Base-by-base conservation (phyloP, 2,888 invertebrate species). In the Drosophila borealis region DNA sequence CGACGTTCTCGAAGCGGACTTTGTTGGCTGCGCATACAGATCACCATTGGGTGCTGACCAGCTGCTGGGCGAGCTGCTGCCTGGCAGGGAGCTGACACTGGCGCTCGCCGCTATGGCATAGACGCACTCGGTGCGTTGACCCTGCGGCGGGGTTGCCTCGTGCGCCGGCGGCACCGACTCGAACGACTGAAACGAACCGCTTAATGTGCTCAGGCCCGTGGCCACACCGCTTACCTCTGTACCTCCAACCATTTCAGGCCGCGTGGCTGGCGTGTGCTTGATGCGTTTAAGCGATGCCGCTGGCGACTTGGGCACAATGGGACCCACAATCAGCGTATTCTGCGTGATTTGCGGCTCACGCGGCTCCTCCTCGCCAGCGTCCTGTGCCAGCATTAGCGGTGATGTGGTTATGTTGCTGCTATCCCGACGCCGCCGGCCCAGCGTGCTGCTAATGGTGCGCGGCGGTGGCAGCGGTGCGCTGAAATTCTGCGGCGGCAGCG, bases 401-500 rank as follows among this genome's bases (percentile, higher is more conserved):
- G 93, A 93, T 19, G 93, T 92, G 54, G 92, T 92, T 17, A 92
- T 82, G 42, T 83, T 90, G 60, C 92, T 92, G 79, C 93, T 93
- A 41, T 93, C 91, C 8, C 93, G 90, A n/a, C 92, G 89, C 56
- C 66, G 90, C 44, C 95, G 93, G 25, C 95, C 95, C 54, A 96
- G 92, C 4, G 96, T 96, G 36, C 94, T 94, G 44, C 94, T 94
- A 1, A 95, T 95, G 4, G 95, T 95, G 85, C 97, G 93, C 0
- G 96, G 96, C 0, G 97, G 97, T 3, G 97, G 97, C 67, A 94
- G 93, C 0, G 96, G 96, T 0, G 95, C 95, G n/a, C 56, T 50
- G 46, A 89, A 90, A 49, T 89, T 89, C 54, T 93, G 92, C 4
- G 94, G 94, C 73, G 95, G 96, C 90, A 96, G 92, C 21, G 82